These are phyloP conservation scores for Patella pellucida DNA, from an alignment of 2,888 invertebrate species.

Conservation along the genomic window DNA sequence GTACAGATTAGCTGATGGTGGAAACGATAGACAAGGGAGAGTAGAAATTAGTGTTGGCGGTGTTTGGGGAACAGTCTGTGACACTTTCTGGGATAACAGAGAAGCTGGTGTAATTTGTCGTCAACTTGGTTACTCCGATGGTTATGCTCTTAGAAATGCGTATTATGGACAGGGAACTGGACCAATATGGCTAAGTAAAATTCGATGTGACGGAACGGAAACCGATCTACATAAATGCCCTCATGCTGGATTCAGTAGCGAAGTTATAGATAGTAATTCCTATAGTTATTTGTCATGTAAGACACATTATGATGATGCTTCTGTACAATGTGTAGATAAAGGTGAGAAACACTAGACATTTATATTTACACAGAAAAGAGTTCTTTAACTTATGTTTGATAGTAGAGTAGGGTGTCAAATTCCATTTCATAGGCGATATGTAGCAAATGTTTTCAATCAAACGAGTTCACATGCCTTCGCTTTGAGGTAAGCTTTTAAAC, in stretches of 20 bases:
- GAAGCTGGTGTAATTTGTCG: slow-evolving; percentile 77
- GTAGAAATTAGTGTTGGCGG: slow-evolving; percentile 80
- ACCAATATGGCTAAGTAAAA: slow-evolving; percentile 63
- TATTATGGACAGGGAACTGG: slow-evolving; percentile 54
- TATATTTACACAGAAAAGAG: too few species aligned
- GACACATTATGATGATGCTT: slow-evolving; percentile 55
- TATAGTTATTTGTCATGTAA: slow-evolving; percentile 46
- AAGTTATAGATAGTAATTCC: slow-evolving; percentile 32
- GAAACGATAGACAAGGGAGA: slow-evolving; percentile 43
- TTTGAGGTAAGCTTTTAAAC: too few species aligned
- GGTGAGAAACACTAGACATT: slow-evolving; percentile 40
- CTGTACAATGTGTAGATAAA: slow-evolving; percentile 55
- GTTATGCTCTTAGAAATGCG: slow-evolving; percentile 45
- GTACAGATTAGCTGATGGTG: slow-evolving; percentile 49
- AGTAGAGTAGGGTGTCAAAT: too few species aligned
- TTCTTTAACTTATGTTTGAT: too few species aligned
- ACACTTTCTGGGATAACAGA: slow-evolving; percentile 79
- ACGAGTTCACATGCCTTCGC: too few species aligned
- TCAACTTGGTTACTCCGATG: slow-evolving; percentile 50
- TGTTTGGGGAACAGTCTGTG: slow-evolving; percentile 82
- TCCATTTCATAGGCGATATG: too few species aligned
- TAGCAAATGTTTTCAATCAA: too few species aligned
- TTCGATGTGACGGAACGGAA: slow-evolving; percentile 57
- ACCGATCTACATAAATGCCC: slow-evolving; percentile 52
- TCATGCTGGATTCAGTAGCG: slow-evolving; percentile 54